Percentiles rank a stretch among this genome's conserved stretches.
phyloP scores from a whole-genome alignment of 2,888 invertebrate species.

The Craniophora ligustri region DNA sequence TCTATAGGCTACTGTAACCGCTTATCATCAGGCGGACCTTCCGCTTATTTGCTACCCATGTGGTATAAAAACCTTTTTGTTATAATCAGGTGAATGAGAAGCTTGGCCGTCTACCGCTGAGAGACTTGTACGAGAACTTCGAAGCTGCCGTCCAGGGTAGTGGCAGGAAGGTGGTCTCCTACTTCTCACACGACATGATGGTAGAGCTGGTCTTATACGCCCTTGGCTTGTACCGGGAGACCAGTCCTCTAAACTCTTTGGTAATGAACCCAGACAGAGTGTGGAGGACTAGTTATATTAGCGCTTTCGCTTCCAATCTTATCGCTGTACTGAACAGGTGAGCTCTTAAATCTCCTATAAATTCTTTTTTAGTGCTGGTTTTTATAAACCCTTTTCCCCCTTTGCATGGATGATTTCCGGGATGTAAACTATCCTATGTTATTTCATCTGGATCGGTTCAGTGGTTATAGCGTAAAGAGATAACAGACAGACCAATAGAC shows the following conservation, averaged over 20 bases:
- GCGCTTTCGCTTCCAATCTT: conserved; percentile 92
- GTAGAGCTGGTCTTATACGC: conserved; percentile 90
- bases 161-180: conserved; percentile 88
- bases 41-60: too few relatives aligned
- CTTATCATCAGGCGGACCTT: too few relatives aligned
- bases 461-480: too few relatives aligned
- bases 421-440: too few relatives aligned
- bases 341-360: too few relatives aligned
- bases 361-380: too few relatives aligned
- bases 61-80: too few relatives aligned
- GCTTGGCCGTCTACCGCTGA: conserved; percentile 90
- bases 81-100: conserved; percentile 87
- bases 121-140: conserved; percentile 90
- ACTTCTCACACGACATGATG: conserved; percentile 91
- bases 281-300: conserved; percentile 91
- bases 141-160: conserved; percentile 61
- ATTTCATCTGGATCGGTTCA: too few relatives aligned
- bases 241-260: conserved; percentile 84
- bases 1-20: too few relatives aligned
- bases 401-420: too few relatives aligned
- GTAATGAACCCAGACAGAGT: conserved; percentile 87
- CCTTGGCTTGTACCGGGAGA: conserved; percentile 90
- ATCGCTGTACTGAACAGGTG: conserved; percentile 92
- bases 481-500: too few relatives aligned
- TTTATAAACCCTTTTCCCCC: too few relatives aligned